Evolutionary conservation across 2,113 vertebrate species (phyloP), one percentile per base, ranked within the genome.

Genomic region (Dasyprocta punctata): DNA sequence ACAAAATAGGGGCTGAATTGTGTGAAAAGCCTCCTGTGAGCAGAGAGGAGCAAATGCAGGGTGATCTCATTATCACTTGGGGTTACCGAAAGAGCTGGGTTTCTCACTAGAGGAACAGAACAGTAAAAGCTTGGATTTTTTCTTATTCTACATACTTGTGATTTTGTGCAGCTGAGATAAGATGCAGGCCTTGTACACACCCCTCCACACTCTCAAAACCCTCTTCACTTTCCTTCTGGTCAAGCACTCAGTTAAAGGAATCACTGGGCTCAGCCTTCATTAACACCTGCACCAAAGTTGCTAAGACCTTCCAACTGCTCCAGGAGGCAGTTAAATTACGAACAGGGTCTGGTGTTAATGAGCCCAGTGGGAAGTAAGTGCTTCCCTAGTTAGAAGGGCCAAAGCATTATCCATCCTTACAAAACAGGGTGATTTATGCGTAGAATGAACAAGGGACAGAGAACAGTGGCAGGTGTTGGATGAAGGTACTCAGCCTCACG

Each of bases 401-500:
- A 52, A 97, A 97, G 26, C 12, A 73, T 75, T 71, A 28, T 93
- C 38, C 92, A 93, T 95, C 89, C 89, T 92, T 38, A 85, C 36
- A 44, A 77, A 96, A 97, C 86, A 92, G 97, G 92, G 61, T 33
- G 58, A 65, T 82, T 71, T 16, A 30, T 49, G 33, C 47, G 3
- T 47, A 77, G 41, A 77, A 13, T 47, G 41, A 44, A 44, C 5
- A 77, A 77, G 80, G 4, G 47, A 54, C 17, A 24, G 78, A 54
- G 8, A 54, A 36, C 0, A 91, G n/a, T 13, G 92, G 52, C 30
- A 87, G 3, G 13, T 67, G 58, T 24, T 16, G 52, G 54, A 41
- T 33, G 38, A 36, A n/a, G 75, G 4, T 1, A 28, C 0, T 0
- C 19, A 11, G 82, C 2, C 28, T 96, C 65, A 0, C 0, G 10